Percentiles rank a stretch among this genome's conserved stretches.
Evolutionary conservation across 2,113 vertebrate species (phyloP).

Genomic region (Ranitomeya imitator): DNA sequence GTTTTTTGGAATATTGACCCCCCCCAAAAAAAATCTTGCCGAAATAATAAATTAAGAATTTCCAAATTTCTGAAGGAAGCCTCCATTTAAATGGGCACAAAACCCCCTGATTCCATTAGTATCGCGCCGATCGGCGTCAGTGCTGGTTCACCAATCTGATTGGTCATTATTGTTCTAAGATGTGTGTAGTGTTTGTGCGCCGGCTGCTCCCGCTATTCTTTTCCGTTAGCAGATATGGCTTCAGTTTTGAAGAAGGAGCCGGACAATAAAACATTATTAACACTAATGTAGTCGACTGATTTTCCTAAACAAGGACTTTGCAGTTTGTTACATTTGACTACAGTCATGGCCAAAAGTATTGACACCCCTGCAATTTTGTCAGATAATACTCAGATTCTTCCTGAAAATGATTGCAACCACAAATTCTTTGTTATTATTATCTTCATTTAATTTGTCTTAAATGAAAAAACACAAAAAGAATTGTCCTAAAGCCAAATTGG

Average conservation of each 20-base stretch:
- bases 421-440: too few relatives aligned
- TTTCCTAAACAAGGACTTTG: slow-evolving; percentile 22
- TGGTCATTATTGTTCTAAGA: background rate
- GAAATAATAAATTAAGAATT: background rate
- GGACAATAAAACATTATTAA: slow-evolving; percentile 51
- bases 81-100: background rate
- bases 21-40: background rate
- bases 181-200: background rate
- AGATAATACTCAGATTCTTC: too few relatives aligned
- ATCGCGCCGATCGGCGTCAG: background rate
- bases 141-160: background rate
- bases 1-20: background rate
- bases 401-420: too few relatives aligned
- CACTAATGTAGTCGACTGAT: slow-evolving; percentile 6
- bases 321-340: background rate
- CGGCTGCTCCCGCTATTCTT: background rate
- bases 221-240: slow-evolving; percentile 27
- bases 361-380: too few relatives aligned
- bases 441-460: too few relatives aligned
- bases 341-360: too few relatives aligned
- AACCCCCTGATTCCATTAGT: background rate
- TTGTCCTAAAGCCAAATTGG: too few relatives aligned
- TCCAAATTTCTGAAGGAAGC: background rate
- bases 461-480: too few relatives aligned
- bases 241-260: background rate